Conservation (phyloP, 2,113 vertebrate species). For the Ailurus styani region DNA sequence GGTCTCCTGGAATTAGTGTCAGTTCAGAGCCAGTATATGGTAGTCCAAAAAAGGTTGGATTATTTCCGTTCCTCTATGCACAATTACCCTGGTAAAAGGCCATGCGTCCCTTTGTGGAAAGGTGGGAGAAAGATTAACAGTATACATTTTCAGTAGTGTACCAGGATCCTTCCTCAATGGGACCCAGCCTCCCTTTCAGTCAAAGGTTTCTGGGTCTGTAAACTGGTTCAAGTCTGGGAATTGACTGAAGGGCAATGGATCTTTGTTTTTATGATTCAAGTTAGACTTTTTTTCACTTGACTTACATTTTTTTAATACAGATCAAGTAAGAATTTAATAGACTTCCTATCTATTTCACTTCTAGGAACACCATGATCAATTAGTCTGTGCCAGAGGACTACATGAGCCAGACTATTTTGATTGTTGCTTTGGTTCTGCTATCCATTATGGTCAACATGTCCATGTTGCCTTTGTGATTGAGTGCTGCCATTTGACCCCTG, state of each 20-base stretch:
- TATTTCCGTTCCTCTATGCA: neutral
- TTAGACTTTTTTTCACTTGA: neutral
- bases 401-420: neutral
- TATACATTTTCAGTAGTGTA: neutral
- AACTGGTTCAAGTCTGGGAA: neutral
- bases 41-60: neutral
- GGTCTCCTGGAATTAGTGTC: neutral
- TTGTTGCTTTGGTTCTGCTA: neutral
- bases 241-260: neutral
- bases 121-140: neutral
- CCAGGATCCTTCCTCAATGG: neutral
- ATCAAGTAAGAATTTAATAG: neutral
- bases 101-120: neutral
- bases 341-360: neutral
- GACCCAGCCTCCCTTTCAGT: neutral
- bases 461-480: neutral
- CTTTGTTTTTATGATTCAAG: neutral
- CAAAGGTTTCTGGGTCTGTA: neutral
- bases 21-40: neutral
- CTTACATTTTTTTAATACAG: neutral
- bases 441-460: neutral
- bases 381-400: neutral
- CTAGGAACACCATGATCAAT: neutral
- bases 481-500: neutral
- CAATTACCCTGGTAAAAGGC: neutral